Evolutionary conservation across 2,888 invertebrate species (phyloP).

Genomic region (Rhorus exstirpatorius): DNA sequence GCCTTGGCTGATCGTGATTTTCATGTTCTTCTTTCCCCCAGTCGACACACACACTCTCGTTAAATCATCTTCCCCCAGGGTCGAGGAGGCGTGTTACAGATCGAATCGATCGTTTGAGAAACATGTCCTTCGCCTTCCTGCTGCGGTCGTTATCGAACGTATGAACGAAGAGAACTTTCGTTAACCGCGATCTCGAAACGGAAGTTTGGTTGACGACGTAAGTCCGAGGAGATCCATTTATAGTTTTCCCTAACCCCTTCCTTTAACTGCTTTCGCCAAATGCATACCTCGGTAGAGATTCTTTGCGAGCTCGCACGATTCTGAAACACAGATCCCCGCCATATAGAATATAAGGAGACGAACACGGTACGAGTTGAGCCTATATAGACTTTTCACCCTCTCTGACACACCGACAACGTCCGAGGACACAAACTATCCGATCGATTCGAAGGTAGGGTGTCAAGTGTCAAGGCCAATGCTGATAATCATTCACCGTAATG

Average conservation of each 20-base stretch:
- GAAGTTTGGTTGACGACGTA: conserved; percentile 20
- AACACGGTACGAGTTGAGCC: neutral
- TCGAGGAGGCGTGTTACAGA: conserved; percentile 13
- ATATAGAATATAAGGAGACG: too few species aligned
- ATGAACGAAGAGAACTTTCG: conserved; percentile 9
- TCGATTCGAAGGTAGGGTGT: conserved; percentile 68
- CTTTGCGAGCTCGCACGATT: conserved; percentile 15
- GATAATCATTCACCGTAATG: conserved; percentile 75
- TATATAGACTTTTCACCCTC: conserved; percentile 5
- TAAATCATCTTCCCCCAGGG: neutral
- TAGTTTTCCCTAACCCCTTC: conserved; percentile 17
- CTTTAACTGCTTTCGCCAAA: neutral
- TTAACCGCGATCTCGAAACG: conserved; percentile 18
- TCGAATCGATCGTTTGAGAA: conserved; percentile 50
- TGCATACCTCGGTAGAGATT: neutral
- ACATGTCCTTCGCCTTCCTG: conserved; percentile 52
- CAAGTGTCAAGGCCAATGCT: conserved; percentile 76
- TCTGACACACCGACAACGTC: conserved; percentile 27
- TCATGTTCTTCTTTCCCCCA: neutral
- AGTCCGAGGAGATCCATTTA: neutral
- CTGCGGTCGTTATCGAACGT: conserved; percentile 13
- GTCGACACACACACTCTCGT: neutral
- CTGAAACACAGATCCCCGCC: conserved; percentile 16
- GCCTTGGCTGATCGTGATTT: neutral
- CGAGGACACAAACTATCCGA: conserved; percentile 58